A percentile compares a stretch with the other conserved stretches of the same genome.
phyloP scores from a whole-genome alignment of 1,140 invertebrate species.

The Chrysopa pallens region DNA sequence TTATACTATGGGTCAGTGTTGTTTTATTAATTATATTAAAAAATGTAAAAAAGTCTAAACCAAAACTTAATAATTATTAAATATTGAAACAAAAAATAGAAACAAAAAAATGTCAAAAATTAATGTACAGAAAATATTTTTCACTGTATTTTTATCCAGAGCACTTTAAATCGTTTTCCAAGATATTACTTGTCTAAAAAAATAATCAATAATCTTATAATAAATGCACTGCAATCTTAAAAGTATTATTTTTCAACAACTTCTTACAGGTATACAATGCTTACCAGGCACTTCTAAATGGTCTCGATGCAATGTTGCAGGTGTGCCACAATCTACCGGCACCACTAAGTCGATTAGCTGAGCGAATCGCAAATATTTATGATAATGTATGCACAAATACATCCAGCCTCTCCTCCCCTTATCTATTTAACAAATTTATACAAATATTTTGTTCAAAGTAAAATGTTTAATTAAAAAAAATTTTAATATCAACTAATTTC shows the following conservation, averaged over 20 bases:
- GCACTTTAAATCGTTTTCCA: not conserved
- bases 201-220: no score
- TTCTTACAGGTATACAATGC: conserved; percentile 43
- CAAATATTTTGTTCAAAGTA: not conserved
- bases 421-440: not conserved
- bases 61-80: no score
- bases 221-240: no score
- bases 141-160: not conserved
- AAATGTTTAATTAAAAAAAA: no score
- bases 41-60: no score
- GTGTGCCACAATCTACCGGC: conserved; percentile 39
- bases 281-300: conserved; percentile 47
- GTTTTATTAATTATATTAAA: no score
- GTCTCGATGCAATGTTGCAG: conserved; percentile 47
- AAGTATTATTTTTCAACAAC: not conserved
- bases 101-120: no score
- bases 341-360: conserved; percentile 15
- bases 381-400: conserved; percentile 13
- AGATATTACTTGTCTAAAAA: not conserved
- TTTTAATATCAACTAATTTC: no score
- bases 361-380: conserved; percentile 18
- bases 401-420: not conserved
- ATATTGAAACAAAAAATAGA: no score
- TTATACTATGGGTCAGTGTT: no score
- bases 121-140: no score